phyloP scores from a whole-genome alignment of 2,888 invertebrate species.

The Dasysyrphus albostriatus region DNA sequence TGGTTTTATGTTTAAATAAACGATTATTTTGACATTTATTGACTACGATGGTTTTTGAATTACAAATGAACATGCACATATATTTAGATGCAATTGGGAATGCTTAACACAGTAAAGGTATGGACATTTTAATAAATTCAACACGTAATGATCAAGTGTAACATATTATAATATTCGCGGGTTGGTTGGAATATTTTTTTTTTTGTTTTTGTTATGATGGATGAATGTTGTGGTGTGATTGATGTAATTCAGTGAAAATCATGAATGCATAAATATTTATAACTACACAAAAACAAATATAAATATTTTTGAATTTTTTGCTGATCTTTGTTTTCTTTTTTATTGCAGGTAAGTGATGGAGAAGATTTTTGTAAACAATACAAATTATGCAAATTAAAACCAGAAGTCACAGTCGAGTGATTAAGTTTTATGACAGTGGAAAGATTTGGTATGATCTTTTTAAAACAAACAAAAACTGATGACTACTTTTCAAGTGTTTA shows the following conservation, averaged over 20 bases:
- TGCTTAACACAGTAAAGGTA: neutral
- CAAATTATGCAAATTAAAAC: neutral
- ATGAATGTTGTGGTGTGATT: slow-evolving; percentile 29
- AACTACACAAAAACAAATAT: neutral
- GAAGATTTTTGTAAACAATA: neutral
- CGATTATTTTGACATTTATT: slow-evolving; percentile 57
- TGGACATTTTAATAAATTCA: neutral
- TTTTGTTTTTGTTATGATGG: neutral
- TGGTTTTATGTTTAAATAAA: slow-evolving; percentile 66
- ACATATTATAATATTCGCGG: neutral
- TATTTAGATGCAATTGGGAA: slow-evolving; percentile 1
- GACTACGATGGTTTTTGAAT: slow-evolving; percentile 56
- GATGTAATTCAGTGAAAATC: slow-evolving; percentile 37
- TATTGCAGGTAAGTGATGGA: slow-evolving; percentile 55
- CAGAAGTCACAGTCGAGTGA: neutral
- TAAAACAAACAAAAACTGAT: too few species aligned
- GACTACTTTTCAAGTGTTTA: too few species aligned
- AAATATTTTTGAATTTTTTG: slow-evolving; percentile 1
- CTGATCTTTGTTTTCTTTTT: slow-evolving; percentile 28
- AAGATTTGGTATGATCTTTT: too few species aligned
- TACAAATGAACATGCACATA: slow-evolving; percentile 31
- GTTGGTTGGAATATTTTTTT: neutral
- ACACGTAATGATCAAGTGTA: slow-evolving; percentile 11
- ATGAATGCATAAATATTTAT: slow-evolving; percentile 19
- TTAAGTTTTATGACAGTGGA: too few species aligned